A percentile compares a stretch with the other conserved stretches of the same genome.
phyloP scores from a whole-genome alignment of 2,888 invertebrate genomes.

The Cyclophora albipunctata region DNA sequence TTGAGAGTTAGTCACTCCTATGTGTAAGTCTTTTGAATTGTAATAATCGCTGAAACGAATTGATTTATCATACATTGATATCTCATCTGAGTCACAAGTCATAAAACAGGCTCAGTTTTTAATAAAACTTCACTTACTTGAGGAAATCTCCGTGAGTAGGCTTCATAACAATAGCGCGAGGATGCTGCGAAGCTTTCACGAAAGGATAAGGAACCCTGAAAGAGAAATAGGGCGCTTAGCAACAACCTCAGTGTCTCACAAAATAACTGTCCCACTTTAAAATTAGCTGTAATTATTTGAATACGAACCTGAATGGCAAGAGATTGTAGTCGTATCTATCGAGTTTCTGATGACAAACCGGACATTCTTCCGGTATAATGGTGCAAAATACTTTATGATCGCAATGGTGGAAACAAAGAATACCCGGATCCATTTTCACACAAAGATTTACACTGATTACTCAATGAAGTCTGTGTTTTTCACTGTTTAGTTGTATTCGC shows the following conservation, averaged over 20 bases:
- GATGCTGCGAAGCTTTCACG: conserved; percentile 85
- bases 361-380: conserved; percentile 84
- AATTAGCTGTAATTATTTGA: background rate
- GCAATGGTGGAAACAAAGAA: conserved; percentile 94
- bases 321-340: conserved; percentile 78
- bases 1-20: conserved; percentile 89
- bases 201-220: conserved; percentile 90
- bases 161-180: conserved; percentile 88
- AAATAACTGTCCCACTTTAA: conserved; percentile 6
- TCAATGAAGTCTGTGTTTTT: conserved; percentile 39
- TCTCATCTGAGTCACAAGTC: too few species aligned
- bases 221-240: conserved; percentile 50
- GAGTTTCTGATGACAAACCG: conserved; percentile 79
- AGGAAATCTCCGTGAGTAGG: conserved; percentile 92
- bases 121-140: conserved; percentile 73
- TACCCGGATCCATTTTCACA: conserved; percentile 81
- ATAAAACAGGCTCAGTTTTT: conserved; percentile 4
- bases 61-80: too few species aligned
- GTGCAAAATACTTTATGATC: conserved; percentile 88
- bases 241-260: conserved; percentile 34
- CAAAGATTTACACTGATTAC: conserved; percentile 28
- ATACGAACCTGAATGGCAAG: conserved; percentile 82
- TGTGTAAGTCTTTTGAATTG: conserved; percentile 90
- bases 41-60: conserved; percentile 80
- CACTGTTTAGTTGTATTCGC: conserved; percentile 14